phyloP scores from a whole-genome alignment of 2,113 vertebrate genomes.

The Lagopus leucura region DNA sequence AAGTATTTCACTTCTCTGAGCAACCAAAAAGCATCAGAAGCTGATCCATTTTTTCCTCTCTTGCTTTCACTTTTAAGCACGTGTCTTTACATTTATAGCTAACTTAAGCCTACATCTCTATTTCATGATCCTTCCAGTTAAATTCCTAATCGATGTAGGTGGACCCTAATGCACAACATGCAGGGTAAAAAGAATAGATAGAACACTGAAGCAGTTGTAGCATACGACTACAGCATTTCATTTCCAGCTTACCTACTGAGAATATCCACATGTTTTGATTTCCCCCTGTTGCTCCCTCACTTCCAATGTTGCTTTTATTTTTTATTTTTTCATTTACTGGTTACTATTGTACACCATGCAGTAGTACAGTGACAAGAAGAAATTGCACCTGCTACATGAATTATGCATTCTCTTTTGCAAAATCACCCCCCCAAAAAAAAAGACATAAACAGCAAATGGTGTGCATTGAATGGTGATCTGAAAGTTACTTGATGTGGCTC shows the following conservation, averaged over 20 bases:
- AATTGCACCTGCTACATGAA: neutral
- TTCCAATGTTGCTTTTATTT: neutral
- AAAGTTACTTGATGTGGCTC: neutral
- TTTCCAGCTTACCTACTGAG: neutral
- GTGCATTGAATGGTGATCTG: neutral
- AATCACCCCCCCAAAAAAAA: neutral
- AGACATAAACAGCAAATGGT: neutral
- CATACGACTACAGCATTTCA: neutral
- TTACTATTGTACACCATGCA: neutral
- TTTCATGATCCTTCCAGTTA: neutral
- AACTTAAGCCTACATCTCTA: neutral
- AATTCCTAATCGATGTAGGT: neutral
- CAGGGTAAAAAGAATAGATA: neutral
- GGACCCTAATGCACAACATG: neutral
- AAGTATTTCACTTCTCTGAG: neutral
- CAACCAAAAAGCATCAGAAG: slow-evolving; percentile 16
- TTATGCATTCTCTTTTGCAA: slow-evolving; percentile 5
- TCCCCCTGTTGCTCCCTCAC: neutral
- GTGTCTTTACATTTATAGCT: neutral
- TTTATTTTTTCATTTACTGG: neutral
- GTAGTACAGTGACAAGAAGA: neutral
- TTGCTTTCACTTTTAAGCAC: neutral
- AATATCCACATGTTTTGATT: neutral
- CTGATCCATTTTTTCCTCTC: neutral
- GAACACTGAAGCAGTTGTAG: neutral